Evolutionary conservation across 2,888 invertebrate species (phyloP), one percentile per base, ranked within the genome.

Genomic region (Protonemura montana): DNA sequence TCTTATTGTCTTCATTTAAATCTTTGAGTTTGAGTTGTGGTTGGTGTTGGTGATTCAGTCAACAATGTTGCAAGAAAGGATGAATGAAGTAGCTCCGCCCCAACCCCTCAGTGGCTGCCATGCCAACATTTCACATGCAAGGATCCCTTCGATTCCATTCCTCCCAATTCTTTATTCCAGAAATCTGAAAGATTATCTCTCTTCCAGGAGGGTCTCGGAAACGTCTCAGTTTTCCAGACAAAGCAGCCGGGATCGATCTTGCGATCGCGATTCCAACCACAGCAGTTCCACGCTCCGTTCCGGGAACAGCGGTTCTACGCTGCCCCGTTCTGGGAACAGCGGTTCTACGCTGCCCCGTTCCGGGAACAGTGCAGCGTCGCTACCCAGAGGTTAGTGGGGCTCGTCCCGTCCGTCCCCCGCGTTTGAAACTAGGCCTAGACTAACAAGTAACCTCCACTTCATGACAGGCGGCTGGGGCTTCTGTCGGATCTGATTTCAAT

Each of bases 331-430:
- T 2, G 27, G 26, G 21, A 78, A 78, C n/a, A 78, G 78, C 78
- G 13, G 13, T 27, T 26, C 78, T 5, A 78, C 78, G 78, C 28
- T 78, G 27, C 26, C 27, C 25, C 7, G 28, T 0, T 26, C 78
- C 26, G 28, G 21, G 21, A 78, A 78, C n/a, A 78, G 78, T 27
- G 27, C 25, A 5, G 28, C 78, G 3, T 27, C 78, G 78, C 78
- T 78, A 13, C 78, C 78, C 27, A 10, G 78, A 78, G 78, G 78
- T 78, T 3, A 78, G 78, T 78, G 26, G 76, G n/a, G n/a, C n/a
- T n/a, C 78, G 7, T 21, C 1, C 13, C 59, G 59, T 2, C 6
- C 59, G 13, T 21, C 13, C 59, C 16, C 59, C 59, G 6, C 59
- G 59, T 21, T 59, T 21, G 16, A 21, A 1, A 59, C 13, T 59